Percentiles rank a stretch among this genome's conserved stretches.
phyloP scores from a whole-genome alignment of 2,888 invertebrate genomes.

The Callosobruchus maculatus region DNA sequence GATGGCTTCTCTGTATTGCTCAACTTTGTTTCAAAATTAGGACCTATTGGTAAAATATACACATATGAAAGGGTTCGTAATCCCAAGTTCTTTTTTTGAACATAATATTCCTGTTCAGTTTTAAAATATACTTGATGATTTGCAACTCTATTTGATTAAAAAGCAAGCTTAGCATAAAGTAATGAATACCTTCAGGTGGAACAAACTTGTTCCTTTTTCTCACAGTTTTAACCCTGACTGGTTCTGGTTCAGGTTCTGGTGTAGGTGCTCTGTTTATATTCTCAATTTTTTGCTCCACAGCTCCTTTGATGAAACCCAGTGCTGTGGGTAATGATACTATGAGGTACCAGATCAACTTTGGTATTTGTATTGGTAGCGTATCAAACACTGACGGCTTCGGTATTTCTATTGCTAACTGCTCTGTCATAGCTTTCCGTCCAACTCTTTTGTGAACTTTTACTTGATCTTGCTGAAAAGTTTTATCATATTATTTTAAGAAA shows the following conservation, averaged over 20 bases:
- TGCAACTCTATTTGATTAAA: not conserved
- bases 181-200: constrained; percentile 55
- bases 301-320: constrained; percentile 54
- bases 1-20: constrained; percentile 8
- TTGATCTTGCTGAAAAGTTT: constrained; percentile 24
- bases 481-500: not conserved
- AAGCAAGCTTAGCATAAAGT: not conserved
- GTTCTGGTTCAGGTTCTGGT: constrained; percentile 42
- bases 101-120: no score
- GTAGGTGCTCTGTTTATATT: constrained; percentile 57
- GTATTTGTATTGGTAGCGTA: constrained; percentile 82
- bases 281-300: constrained; percentile 54
- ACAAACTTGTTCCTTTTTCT: constrained; percentile 58
- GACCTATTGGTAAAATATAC: constrained; percentile 1
- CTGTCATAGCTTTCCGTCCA: constrained; percentile 64
- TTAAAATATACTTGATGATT: not conserved
- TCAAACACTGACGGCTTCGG: constrained; percentile 70
- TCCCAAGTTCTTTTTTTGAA: no score
- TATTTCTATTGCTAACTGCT: constrained; percentile 61
- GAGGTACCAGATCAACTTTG: constrained; percentile 62
- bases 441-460: constrained; percentile 32
- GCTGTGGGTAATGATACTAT: constrained; percentile 57
- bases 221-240: constrained; percentile 49
- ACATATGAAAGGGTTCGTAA: no score
- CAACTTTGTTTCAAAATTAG: constrained; percentile 47